Conservation (phyloP, 2,797 vertebrate species). For the Dryobates pubescens region DNA sequence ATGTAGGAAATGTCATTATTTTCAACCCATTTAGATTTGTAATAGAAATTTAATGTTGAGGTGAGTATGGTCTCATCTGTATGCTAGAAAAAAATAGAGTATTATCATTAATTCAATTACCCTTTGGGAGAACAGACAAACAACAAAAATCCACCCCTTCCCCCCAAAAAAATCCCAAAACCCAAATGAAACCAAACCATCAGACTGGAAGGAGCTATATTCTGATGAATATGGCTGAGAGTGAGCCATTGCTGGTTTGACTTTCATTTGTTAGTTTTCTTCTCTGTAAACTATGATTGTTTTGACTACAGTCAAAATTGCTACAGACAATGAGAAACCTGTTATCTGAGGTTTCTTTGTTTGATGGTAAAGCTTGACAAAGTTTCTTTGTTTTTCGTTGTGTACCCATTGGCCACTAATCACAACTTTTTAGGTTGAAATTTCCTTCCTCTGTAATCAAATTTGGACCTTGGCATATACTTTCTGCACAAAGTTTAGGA, state of each 20-base stretch:
- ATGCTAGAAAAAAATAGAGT: not conserved
- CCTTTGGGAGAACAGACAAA: not conserved
- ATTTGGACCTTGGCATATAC: not conserved
- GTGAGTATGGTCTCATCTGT: not conserved
- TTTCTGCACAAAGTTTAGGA: not conserved
- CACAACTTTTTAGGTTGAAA: not conserved
- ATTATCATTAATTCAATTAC: not conserved
- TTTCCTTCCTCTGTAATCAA: not conserved
- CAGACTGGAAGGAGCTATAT: not conserved
- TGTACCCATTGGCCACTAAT: not conserved
- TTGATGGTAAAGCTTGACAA: not conserved
- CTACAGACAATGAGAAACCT: not conserved
- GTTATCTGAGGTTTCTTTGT: not conserved
- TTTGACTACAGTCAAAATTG: not conserved
- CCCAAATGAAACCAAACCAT: too few relatives aligned
- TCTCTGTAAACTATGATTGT: not conserved
- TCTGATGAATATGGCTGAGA: not conserved
- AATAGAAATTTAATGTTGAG: not conserved
- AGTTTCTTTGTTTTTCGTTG: not conserved
- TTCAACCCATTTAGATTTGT: not conserved
- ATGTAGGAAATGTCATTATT: not conserved
- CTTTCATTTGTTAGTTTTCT: not conserved
- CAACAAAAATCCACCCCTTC: too few relatives aligned
- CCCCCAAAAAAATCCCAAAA: not conserved
- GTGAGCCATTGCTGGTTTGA: not conserved